These are phyloP conservation scores for Stichodactyla mertensii DNA, from an alignment of 64 coral and sea anemone species.

Conservation along the genomic window DNA sequence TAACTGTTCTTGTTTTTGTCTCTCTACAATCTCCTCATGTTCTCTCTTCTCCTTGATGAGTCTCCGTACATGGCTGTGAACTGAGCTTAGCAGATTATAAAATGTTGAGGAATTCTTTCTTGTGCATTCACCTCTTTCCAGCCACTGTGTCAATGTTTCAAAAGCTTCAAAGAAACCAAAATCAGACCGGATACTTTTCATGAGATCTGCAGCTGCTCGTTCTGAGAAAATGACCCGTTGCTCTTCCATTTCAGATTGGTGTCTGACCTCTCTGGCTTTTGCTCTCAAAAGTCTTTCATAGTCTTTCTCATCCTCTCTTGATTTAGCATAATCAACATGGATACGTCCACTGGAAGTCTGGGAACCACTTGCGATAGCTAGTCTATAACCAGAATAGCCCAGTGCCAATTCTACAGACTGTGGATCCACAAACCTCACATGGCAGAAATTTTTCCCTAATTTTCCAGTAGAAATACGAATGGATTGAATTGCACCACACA, in stretches of 20 bases:
- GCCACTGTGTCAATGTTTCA: conserved; percentile 54
- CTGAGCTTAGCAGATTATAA: conserved; percentile 52
- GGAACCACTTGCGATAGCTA: conserved; percentile 31
- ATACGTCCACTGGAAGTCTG: conserved; percentile 50
- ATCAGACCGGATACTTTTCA: conserved; percentile 63
- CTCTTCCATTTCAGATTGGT: conserved; percentile 35
- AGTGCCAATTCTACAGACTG: conserved; percentile 72
- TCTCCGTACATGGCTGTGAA: conserved; percentile 62
- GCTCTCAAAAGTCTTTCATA: conserved; percentile 23
- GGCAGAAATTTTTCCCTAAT: conserved; percentile 25
- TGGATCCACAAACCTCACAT: conserved; percentile 40
- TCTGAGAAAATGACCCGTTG: conserved; percentile 36
- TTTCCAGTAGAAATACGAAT: conserved; percentile 40
- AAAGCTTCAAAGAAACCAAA: conserved; percentile 46
- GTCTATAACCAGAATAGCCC: conserved; percentile 57
- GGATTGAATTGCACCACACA: conserved; percentile 58
- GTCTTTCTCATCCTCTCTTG: conserved; percentile 32
- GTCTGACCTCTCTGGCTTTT: conserved; percentile 53
- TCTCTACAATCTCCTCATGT: conserved; percentile 73
- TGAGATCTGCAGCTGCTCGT: conserved; percentile 39
- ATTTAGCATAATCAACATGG: conserved; percentile 63
- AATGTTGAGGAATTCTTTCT: conserved; percentile 62
- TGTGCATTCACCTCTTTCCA: conserved; percentile 77
- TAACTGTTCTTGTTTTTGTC: conserved; percentile 49
- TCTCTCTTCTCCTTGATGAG: conserved; percentile 65